Base-by-base conservation (phyloP, 2,113 vertebrate genomes). In the Microtus montanus region DNA sequence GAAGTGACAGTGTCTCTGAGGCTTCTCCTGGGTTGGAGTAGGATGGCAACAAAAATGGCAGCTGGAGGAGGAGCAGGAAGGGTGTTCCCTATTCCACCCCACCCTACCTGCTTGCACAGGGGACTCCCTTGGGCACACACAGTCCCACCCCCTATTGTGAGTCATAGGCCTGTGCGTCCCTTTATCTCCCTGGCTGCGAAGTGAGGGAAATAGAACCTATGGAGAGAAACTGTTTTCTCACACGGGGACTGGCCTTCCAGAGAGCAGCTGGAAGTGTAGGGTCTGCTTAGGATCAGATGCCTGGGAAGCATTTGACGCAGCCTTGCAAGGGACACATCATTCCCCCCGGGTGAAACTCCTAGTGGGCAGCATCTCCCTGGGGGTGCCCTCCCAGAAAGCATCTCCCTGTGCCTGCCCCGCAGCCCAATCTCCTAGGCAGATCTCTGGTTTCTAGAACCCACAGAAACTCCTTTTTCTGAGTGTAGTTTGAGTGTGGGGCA, bases 1-100 rank as follows among this genome's bases (percentile, higher is more conserved):
- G 11, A 12, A 15, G 22, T 64, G 5, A 41, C 1, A 0, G 12
- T 12, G 38, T 71, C 33, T 5, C 4, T 2, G 9, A 28, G 15
- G 35, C 35, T n/a, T 80, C 20, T 26, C 49, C 35, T 38, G 38
- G 54, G 26, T 63, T 38, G 8, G 0, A 52, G 30, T 12, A 8
- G 5, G 5, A 19, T 64, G 44, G 15, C 35, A 24, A 7, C 41
- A 2, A 28, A 38, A 85, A 71, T 49, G 22, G 30, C 5, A 52
- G 47, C 78, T 1, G 12, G 52, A 87, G 9, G 14, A 26, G 1
- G 63, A 24, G 54, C n/a, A 63, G 14, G 15, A 28, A 58, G 30
- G 17, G 3, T 41, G 22, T 63, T 28, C 26, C 15, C 24, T 44
- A 13, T 4, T 17, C 41, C 47, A 73, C 14, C 79, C 38, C 14